Percentiles rank a stretch among this genome's conserved stretches.
These are phyloP conservation scores for Pseudomugil gertrudae DNA, from an alignment of 2,797 vertebrate genomes.

Conservation along the genomic window DNA sequence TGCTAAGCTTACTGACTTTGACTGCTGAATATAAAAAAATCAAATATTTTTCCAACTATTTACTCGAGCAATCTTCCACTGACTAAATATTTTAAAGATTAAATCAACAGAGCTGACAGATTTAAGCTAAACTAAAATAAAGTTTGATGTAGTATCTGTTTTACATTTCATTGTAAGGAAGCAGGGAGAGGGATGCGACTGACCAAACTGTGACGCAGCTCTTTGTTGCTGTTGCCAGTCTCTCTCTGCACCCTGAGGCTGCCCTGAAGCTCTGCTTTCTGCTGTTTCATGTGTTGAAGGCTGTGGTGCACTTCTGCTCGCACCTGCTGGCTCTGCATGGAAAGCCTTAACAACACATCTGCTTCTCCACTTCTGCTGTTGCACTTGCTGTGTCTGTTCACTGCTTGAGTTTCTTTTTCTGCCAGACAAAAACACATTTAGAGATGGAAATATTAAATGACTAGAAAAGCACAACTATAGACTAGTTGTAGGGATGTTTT, in stretches of 20 bases:
- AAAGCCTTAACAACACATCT: constrained; percentile 79
- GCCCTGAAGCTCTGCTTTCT: constrained; percentile 82
- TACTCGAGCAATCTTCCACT: not conserved
- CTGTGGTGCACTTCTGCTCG: constrained; percentile 82
- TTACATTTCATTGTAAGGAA: too few relatives aligned
- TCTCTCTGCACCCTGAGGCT: constrained; percentile 75
- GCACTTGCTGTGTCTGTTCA: constrained; percentile 64
- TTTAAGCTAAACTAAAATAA: not conserved
- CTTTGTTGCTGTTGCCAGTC: constrained; percentile 61
- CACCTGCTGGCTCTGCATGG: constrained; percentile 82
- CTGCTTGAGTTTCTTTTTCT: constrained; percentile 83
- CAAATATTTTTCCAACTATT: not conserved
- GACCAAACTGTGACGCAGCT: constrained; percentile 51
- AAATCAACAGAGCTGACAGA: not conserved
- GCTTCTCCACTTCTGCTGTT: constrained; percentile 14
- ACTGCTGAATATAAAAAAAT: not conserved
- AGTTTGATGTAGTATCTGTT: not conserved
- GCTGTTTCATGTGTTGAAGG: constrained; percentile 85
- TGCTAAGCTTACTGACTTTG: not conserved
- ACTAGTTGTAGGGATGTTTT: not conserved
- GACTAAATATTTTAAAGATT: not conserved
- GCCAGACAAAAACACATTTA: constrained; percentile 26
- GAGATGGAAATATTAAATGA: constrained; percentile 6
- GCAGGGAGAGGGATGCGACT: not conserved
- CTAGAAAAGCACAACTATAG: not conserved